Evolutionary conservation across 2,113 vertebrate species (phyloP).

Genomic region (Nymphicus hollandicus): DNA sequence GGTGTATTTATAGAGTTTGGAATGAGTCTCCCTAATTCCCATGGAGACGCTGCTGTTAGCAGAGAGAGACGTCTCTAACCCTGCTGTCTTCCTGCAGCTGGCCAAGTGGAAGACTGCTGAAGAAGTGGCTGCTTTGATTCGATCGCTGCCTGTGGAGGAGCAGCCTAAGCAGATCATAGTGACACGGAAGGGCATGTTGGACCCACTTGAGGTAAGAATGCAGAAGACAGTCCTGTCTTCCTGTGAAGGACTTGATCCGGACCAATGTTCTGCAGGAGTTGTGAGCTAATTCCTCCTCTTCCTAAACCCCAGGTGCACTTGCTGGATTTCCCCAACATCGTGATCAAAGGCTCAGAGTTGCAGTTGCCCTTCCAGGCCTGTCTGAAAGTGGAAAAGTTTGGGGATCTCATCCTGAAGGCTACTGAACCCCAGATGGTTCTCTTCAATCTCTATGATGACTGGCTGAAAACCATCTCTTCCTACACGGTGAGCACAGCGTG

Average conservation of each 20-base stretch:
- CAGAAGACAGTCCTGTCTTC: neutral
- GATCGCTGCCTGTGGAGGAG: slow-evolving; percentile 96
- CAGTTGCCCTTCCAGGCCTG: slow-evolving; percentile 99
- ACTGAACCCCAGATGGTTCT: slow-evolving; percentile 99
- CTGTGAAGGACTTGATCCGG: neutral
- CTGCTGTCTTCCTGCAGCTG: slow-evolving; percentile 74
- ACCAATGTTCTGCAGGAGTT: neutral
- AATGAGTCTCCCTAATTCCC: neutral
- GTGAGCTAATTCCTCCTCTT: neutral
- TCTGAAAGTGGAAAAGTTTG: slow-evolving; percentile 98
- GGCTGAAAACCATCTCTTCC: slow-evolving; percentile 99
- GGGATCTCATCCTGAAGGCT: slow-evolving; percentile 96
- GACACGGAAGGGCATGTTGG: slow-evolving; percentile 97
- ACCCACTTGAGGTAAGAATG: slow-evolving; percentile 89
- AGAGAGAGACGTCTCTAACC: neutral
- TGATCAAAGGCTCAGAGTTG: slow-evolving; percentile 97
- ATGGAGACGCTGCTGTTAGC: neutral
- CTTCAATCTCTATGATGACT: slow-evolving; percentile 98
- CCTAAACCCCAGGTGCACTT: slow-evolving; percentile 86
- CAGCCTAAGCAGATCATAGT: slow-evolving; percentile 99
- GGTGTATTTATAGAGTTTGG: neutral
- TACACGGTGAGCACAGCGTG: slow-evolving; percentile 84
- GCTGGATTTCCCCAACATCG: slow-evolving; percentile 98
- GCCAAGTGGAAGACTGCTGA: slow-evolving; percentile 99
- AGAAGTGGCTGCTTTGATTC: slow-evolving; percentile 96